These are phyloP conservation scores for Saguinus imperator DNA, from an alignment of 2,113 vertebrate species.

Conservation along the genomic window DNA sequence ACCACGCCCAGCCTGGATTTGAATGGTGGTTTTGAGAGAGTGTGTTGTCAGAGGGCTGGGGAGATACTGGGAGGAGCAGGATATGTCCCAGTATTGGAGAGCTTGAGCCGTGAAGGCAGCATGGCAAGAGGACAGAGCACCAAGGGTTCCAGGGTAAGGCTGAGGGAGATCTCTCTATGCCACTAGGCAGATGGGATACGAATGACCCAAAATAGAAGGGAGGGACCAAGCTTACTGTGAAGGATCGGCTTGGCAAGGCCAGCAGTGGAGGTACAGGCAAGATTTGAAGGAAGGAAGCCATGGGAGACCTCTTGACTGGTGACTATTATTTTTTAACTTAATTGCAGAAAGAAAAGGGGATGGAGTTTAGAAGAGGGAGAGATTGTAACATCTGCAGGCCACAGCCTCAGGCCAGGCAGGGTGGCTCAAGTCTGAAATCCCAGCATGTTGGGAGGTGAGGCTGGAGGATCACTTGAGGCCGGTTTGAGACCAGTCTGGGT, in stretches of 20 bases:
- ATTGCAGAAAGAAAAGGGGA: not conserved
- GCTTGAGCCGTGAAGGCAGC: not conserved
- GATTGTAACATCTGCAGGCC: not conserved
- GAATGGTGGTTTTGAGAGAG: not conserved
- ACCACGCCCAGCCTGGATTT: not conserved
- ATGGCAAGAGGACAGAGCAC: not conserved
- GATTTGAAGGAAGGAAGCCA: not conserved
- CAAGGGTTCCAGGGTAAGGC: not conserved
- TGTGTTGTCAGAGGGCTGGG: not conserved
- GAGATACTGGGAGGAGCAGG: no score
- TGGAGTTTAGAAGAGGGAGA: not conserved
- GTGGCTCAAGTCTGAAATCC: no score
- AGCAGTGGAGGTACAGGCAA: not conserved
- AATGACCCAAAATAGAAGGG: not conserved
- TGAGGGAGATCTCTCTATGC: not conserved
- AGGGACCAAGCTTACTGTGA: not conserved
- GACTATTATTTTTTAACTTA: not conserved
- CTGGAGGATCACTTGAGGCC: no score
- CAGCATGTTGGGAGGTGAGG: no score
- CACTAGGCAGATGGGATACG: not conserved
- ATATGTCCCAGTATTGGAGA: accelerated
- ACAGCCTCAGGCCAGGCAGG: no score
- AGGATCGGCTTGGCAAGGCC: not conserved
- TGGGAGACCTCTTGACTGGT: not conserved
- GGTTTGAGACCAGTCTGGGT: no score